phyloP scores from a whole-genome alignment of 2,113 vertebrate species.

The Pristiophorus japonicus region DNA sequence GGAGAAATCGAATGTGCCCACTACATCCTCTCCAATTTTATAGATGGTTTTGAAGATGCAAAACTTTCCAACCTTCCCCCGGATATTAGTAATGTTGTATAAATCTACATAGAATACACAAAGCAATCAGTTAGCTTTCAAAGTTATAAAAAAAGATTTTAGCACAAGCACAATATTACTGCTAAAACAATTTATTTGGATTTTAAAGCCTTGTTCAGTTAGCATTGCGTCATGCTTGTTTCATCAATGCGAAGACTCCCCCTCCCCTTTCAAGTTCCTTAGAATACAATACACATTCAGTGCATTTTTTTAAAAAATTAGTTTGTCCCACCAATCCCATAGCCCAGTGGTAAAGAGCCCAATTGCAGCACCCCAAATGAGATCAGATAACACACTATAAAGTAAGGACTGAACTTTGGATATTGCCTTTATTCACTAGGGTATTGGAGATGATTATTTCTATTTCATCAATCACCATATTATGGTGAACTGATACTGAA shows the following conservation, averaged over 20 bases:
- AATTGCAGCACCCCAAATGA: neutral
- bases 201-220: neutral
- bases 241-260: neutral
- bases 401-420: neutral
- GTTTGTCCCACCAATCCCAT: neutral
- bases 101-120: conserved; percentile 62
- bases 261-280: neutral
- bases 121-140: neutral
- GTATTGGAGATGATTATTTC: neutral
- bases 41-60: conserved; percentile 94
- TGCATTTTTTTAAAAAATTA: neutral
- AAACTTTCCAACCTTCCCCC: conserved; percentile 88
- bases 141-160: neutral
- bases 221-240: neutral
- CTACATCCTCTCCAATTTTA: conserved; percentile 87
- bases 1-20: conserved; percentile 87
- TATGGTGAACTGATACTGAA: neutral
- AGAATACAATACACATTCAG: neutral
- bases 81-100: conserved; percentile 88
- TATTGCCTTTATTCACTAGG: too few species aligned
- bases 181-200: neutral
- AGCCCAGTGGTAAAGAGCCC: neutral
- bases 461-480: neutral
- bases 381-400: neutral
- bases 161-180: neutral